Evolutionary conservation across 2,888 invertebrate genomes (phyloP).

Genomic region (Hetaerina titia): DNA sequence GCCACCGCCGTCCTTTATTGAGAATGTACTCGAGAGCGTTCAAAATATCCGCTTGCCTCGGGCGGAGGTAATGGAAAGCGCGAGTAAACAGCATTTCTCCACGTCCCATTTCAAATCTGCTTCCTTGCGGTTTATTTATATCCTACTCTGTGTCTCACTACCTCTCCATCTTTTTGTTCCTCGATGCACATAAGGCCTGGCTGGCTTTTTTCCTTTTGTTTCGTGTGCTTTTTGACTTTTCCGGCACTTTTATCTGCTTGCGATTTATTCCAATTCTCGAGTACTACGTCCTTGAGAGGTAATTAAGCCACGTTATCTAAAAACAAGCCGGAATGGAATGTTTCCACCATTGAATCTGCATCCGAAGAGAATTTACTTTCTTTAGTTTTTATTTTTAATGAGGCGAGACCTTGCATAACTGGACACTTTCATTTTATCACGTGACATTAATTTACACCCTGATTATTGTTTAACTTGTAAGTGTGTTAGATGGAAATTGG

Average conservation of each 20-base stretch:
- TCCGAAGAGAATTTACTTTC: background rate
- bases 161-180: background rate
- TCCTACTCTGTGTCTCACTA: background rate
- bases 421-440: background rate
- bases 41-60: constrained; percentile 7
- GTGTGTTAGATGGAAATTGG: background rate
- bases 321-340: background rate
- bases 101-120: constrained; percentile 40
- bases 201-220: background rate
- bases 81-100: constrained; percentile 26
- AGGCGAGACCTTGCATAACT: background rate
- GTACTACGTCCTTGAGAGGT: background rate
- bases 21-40: constrained; percentile 44
- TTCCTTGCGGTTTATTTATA: constrained; percentile 42
- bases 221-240: background rate
- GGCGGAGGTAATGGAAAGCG: constrained; percentile 34
- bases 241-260: background rate
- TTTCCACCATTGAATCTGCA: background rate
- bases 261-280: background rate
- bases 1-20: constrained; percentile 44
- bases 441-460: background rate
- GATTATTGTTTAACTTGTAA: background rate
- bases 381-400: background rate
- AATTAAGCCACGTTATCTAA: background rate
- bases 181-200: background rate